phyloP scores from a whole-genome alignment of 2,888 invertebrate genomes.

The Andricus curvator region DNA sequence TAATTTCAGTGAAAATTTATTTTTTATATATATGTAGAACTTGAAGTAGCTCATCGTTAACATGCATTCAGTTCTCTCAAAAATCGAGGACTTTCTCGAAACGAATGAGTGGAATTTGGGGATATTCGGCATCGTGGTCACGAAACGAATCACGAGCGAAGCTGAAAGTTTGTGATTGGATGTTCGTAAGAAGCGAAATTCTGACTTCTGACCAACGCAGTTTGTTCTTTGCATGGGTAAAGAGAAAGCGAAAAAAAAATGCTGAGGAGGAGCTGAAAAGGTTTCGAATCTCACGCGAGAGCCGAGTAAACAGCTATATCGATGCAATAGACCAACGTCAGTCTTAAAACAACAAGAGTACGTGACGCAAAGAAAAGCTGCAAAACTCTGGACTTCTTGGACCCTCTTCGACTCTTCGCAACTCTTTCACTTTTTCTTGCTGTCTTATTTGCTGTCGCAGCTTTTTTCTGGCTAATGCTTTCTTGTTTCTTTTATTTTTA shows the following conservation, averaged over 20 bases:
- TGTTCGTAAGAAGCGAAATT: slow-evolving; percentile 23
- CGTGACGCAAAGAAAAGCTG: slow-evolving; percentile 62
- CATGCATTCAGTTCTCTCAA: neutral
- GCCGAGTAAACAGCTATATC: slow-evolving; percentile 15
- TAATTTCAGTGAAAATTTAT: neutral
- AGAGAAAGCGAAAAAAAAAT: slow-evolving; percentile 47
- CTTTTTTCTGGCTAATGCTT: slow-evolving; percentile 34
- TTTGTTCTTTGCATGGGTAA: slow-evolving; percentile 57
- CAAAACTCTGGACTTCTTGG: slow-evolving; percentile 50
- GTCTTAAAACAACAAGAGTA: slow-evolving; percentile 65
- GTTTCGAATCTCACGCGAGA: slow-evolving; percentile 48
- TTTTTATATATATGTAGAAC: neutral
- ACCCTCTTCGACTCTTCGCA: slow-evolving; percentile 46
- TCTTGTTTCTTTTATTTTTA: slow-evolving; percentile 42
- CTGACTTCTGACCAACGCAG: slow-evolving; percentile 50
- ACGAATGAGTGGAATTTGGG: neutral
- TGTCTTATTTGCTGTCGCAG: too few relatives aligned
- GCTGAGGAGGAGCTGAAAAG: slow-evolving; percentile 47
- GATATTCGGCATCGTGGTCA: slow-evolving; percentile 34
- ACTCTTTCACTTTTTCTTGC: slow-evolving; percentile 15
- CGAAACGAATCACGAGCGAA: slow-evolving; percentile 51
- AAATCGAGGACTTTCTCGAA: neutral
- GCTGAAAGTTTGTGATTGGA: slow-evolving; percentile 47
- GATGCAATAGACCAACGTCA: slow-evolving; percentile 13
- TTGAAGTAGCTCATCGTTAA: neutral